These are phyloP conservation scores for Tiliqua scincoides DNA, from an alignment of 2,113 vertebrate species.

Conservation along the genomic window DNA sequence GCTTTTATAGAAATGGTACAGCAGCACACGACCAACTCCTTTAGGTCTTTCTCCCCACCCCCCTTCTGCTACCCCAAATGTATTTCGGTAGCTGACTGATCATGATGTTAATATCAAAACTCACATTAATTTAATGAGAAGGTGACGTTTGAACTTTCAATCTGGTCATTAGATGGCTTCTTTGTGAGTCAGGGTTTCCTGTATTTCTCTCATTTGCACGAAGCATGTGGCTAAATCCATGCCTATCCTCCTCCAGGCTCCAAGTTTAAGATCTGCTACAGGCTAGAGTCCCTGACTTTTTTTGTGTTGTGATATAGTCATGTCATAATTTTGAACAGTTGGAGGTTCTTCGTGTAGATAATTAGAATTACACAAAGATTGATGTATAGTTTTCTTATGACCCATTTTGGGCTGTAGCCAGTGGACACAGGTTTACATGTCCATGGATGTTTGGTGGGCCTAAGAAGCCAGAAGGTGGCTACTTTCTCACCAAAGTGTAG, in stretches of 20 bases:
- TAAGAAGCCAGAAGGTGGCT: background rate
- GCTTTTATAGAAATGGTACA: background rate
- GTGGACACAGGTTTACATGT: background rate
- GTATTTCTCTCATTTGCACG: background rate
- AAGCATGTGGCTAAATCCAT: background rate
- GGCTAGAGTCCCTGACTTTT: background rate
- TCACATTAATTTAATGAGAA: conserved; percentile 81
- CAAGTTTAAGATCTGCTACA: background rate
- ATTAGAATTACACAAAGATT: background rate
- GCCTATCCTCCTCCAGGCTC: background rate
- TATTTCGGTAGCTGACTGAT: conserved; percentile 74
- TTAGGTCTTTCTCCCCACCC: no score
- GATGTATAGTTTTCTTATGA: background rate
- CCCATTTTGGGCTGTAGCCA: background rate
- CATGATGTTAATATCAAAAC: conserved; percentile 79
- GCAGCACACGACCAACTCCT: background rate
- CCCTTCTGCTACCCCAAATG: conserved; percentile 54
- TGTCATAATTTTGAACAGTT: background rate
- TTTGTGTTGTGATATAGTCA: background rate
- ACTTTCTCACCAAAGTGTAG: background rate
- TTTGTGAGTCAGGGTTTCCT: background rate
- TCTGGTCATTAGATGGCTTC: background rate
- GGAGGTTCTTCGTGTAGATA: background rate
- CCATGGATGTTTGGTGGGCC: background rate
- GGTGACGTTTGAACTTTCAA: conserved; percentile 75